phyloP scores from a whole-genome alignment of 1,140 invertebrate genomes.

The Dendroctonus ponderosae region DNA sequence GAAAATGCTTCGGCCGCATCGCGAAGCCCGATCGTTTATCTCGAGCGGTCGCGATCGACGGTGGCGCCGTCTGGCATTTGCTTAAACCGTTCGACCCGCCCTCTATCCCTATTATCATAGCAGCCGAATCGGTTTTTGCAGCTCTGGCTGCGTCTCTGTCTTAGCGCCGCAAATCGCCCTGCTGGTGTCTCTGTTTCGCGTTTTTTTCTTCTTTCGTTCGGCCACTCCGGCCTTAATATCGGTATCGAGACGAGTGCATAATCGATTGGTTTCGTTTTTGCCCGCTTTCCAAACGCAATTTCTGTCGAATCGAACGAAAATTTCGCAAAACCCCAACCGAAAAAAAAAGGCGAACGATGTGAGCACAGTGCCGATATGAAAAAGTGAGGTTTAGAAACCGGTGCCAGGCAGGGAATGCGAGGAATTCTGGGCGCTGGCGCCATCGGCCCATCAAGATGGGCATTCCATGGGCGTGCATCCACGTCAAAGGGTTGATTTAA shows the following conservation, averaged over 20 bases:
- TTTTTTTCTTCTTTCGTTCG: too few relatives aligned
- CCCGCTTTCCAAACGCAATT: too few relatives aligned
- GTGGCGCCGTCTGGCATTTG: constrained; percentile 47
- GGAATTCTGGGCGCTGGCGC: constrained; percentile 21
- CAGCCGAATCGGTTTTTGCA: constrained; percentile 28
- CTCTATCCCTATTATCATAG: constrained; percentile 47
- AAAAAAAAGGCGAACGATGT: too few relatives aligned
- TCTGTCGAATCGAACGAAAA: too few relatives aligned
- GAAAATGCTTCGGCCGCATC: constrained; percentile 27
- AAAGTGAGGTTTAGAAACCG: too few relatives aligned
- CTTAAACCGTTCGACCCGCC: constrained; percentile 44
- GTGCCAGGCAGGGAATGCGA: neutral
- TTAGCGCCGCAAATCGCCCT: neutral
- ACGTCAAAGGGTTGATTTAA: constrained; percentile 34
- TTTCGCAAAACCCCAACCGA: too few relatives aligned
- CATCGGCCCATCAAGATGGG: constrained; percentile 26
- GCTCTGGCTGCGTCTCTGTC: constrained; percentile 8
- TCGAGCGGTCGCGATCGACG: constrained; percentile 38
- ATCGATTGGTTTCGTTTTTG: too few relatives aligned
- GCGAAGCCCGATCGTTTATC: constrained; percentile 42
- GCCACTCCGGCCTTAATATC: too few relatives aligned
- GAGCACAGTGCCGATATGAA: too few relatives aligned
- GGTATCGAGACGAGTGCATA: too few relatives aligned
- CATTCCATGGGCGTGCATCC: constrained; percentile 30
- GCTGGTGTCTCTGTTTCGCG: too few relatives aligned